Conservation (phyloP, 2,113 vertebrate species). For the Choloepus hoffmanni region DNA sequence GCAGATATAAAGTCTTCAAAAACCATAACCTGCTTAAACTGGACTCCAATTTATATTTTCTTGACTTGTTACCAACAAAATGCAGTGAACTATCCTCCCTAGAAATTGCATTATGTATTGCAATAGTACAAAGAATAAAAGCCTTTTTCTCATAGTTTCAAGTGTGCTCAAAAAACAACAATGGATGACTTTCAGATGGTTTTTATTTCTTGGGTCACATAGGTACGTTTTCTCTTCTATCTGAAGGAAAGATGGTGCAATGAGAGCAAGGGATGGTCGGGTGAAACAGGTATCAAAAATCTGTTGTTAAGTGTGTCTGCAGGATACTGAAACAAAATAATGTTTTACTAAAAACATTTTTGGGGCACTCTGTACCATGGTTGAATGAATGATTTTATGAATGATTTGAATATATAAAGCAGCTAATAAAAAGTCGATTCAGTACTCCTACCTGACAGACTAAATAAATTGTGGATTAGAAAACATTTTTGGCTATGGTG, state of each 20-base stretch:
- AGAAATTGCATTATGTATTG: slow-evolving; percentile 38
- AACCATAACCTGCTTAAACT: slow-evolving; percentile 54
- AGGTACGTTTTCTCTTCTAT: not conserved
- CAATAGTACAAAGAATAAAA: slow-evolving; percentile 41
- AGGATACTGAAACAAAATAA: not conserved
- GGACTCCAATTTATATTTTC: slow-evolving; percentile 79
- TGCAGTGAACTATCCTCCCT: slow-evolving; percentile 17
- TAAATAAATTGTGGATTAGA: slow-evolving; percentile 45
- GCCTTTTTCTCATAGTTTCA: not conserved
- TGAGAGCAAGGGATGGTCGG: not conserved
- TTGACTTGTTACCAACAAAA: slow-evolving; percentile 78
- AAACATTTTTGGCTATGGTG: not conserved
- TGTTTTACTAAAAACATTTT: not conserved
- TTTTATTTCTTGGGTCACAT: slow-evolving; percentile 39
- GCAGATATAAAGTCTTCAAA: slow-evolving; percentile 82
- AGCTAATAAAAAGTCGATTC: slow-evolving; percentile 31
- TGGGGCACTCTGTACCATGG: not conserved
- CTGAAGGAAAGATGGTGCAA: not conserved
- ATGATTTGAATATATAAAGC: not conserved
- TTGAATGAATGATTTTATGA: not conserved
- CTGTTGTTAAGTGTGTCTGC: not conserved
- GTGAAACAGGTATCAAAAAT: not conserved
- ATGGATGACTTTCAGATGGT: slow-evolving; percentile 41
- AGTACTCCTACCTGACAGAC: not conserved
- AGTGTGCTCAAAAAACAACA: not conserved